Conservation (phyloP, 2,888 invertebrate species). For the Troides oblongomaculatus region DNA sequence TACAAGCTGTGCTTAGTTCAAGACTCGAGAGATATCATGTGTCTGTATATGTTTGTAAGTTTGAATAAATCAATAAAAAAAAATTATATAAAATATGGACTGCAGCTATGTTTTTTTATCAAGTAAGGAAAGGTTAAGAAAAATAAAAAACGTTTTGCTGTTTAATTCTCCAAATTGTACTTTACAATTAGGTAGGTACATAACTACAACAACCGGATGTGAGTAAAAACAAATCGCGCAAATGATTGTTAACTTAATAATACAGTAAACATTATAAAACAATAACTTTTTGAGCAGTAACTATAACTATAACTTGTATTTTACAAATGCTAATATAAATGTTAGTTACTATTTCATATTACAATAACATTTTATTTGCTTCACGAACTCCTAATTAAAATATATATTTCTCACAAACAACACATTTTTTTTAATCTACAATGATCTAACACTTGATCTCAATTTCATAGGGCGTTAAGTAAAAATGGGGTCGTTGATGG, state of each 20-base stretch:
- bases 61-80: too few relatives aligned
- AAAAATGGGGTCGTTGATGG: too few relatives aligned
- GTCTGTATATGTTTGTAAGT: too few relatives aligned
- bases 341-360: not conserved
- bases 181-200: not conserved
- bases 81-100: too few relatives aligned
- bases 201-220: not conserved
- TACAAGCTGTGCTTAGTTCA: too few relatives aligned
- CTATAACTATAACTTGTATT: constrained; percentile 7
- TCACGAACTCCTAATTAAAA: not conserved
- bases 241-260: not conserved
- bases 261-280: not conserved
- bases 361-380: not conserved
- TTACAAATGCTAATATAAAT: constrained; percentile 8
- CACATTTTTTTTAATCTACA: not conserved
- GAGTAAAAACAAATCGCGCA: constrained; percentile 3
- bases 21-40: too few relatives aligned
- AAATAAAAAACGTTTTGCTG: not conserved
- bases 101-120: too few relatives aligned
- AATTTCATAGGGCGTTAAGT: too few relatives aligned
- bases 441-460: not conserved
- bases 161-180: not conserved
- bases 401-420: not conserved
- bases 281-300: constrained; percentile 11
- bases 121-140: not conserved